These are phyloP conservation scores for Dendrolimus houi DNA, from an alignment of 2,888 invertebrate genomes.

Conservation along the genomic window DNA sequence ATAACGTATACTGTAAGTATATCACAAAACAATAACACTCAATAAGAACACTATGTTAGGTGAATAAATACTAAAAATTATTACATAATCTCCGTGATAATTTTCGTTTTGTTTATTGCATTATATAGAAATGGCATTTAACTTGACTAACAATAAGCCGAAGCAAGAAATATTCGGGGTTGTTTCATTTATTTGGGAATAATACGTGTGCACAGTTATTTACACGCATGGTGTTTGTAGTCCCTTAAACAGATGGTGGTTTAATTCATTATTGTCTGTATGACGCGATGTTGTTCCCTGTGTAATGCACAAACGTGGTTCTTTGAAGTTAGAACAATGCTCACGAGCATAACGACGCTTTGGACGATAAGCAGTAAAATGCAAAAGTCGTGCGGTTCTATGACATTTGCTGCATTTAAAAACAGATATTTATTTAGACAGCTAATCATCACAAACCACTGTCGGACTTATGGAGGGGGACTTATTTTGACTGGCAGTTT, in stretches of 20 bases:
- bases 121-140: background rate
- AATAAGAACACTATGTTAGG: slow-evolving; percentile 72
- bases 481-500: no score
- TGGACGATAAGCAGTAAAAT: no score
- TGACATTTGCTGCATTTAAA: no score
- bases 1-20: slow-evolving; percentile 76
- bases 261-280: slow-evolving; percentile 28
- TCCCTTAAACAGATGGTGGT: slow-evolving; percentile 61
- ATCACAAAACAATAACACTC: slow-evolving; percentile 74
- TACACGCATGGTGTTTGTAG: slow-evolving; percentile 66
- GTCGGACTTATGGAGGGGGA: no score
- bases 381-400: no score
- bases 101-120: slow-evolving; percentile 20
- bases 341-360: no score
- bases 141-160: background rate
- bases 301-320: slow-evolving; percentile 42
- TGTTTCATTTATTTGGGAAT: slow-evolving; percentile 22
- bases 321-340: no score
- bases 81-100: slow-evolving; percentile 22
- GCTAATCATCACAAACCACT: no score
- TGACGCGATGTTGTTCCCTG: slow-evolving; percentile 36
- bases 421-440: no score
- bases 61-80: slow-evolving; percentile 36
- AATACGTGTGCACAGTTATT: slow-evolving; percentile 47
- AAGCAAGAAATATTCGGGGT: background rate